Evolutionary conservation across 2,888 invertebrate genomes (phyloP).

Genomic region (Ormyrus labotus): DNA sequence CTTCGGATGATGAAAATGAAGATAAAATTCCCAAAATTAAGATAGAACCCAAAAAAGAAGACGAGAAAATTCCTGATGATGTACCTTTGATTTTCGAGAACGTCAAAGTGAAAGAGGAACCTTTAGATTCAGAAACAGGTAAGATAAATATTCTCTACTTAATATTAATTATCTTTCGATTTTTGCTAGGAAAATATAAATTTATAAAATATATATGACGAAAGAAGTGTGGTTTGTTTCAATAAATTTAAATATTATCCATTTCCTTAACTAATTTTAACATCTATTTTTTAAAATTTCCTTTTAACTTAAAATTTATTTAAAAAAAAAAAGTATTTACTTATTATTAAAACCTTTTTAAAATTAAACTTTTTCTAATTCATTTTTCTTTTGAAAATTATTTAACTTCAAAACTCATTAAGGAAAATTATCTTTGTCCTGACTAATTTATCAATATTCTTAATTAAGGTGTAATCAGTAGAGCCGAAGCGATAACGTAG

Average conservation of each 20-base stretch:
- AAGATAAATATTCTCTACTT: slow-evolving; percentile 40
- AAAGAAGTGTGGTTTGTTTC: neutral
- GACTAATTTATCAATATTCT: too few relatives aligned
- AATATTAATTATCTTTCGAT: neutral
- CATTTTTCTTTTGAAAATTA: too few relatives aligned
- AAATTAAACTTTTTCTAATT: too few relatives aligned
- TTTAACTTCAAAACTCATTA: too few relatives aligned
- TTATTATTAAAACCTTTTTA: too few relatives aligned
- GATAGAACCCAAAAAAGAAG: slow-evolving; percentile 18
- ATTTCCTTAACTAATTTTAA: too few relatives aligned
- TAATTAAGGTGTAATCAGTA: too few relatives aligned
- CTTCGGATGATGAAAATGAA: slow-evolving; percentile 47
- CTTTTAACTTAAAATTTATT: neutral
- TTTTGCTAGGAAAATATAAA: neutral
- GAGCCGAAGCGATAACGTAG: too few relatives aligned
- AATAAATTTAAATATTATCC: too few relatives aligned
- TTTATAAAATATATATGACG: neutral
- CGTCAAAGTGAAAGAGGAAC: slow-evolving; percentile 68
- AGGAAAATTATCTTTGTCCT: too few relatives aligned
- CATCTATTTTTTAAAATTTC: too few relatives aligned
- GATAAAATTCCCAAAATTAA: slow-evolving; percentile 57
- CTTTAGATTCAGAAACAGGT: slow-evolving; percentile 69
- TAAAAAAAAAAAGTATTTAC: neutral
- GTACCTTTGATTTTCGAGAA: slow-evolving; percentile 54
- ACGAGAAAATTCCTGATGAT: slow-evolving; percentile 52